Conservation (phyloP, 2,888 invertebrate species). For the Lithophane semibrunnea region DNA sequence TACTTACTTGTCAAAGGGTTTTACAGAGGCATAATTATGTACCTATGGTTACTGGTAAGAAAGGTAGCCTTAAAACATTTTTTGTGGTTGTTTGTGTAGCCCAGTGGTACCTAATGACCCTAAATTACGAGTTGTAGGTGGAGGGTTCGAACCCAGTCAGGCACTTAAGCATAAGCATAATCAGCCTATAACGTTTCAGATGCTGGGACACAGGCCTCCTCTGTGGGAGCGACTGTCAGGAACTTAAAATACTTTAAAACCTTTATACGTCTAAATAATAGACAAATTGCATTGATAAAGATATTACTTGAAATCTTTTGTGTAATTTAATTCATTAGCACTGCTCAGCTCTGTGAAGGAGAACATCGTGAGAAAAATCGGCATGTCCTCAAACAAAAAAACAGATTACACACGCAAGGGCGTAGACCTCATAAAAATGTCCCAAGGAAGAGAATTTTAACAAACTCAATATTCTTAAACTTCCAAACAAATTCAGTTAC, state of each 20-base stretch:
- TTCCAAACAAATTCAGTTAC: not conserved
- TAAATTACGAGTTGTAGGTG: not conserved
- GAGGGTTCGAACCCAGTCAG: not conserved
- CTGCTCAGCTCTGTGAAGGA: not conserved
- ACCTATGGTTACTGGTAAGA: not conserved
- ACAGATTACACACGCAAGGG: not conserved
- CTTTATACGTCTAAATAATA: too few relatives aligned
- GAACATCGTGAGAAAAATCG: not conserved
- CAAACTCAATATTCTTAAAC: constrained; percentile 2
- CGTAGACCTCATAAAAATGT: not conserved
- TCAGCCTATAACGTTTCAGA: too few relatives aligned
- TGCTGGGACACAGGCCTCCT: too few relatives aligned
- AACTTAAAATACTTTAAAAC: too few relatives aligned
- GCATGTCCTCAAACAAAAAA: too few relatives aligned
- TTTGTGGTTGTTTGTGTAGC: too few relatives aligned
- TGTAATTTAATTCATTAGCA: not conserved
- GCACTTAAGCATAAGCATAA: not conserved
- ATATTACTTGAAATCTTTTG: too few relatives aligned
- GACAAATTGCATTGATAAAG: too few relatives aligned
- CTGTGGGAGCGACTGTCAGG: not conserved
- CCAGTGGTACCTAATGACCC: not conserved
- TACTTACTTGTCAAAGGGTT: constrained; percentile 21
- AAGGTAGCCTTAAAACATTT: too few relatives aligned
- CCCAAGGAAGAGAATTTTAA: not conserved
- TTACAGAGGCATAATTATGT: not conserved